A percentile compares a stretch with the other conserved stretches of the same genome.
Conservation (phyloP, 2,113 vertebrate species). For the Tupaia tana region DNA sequence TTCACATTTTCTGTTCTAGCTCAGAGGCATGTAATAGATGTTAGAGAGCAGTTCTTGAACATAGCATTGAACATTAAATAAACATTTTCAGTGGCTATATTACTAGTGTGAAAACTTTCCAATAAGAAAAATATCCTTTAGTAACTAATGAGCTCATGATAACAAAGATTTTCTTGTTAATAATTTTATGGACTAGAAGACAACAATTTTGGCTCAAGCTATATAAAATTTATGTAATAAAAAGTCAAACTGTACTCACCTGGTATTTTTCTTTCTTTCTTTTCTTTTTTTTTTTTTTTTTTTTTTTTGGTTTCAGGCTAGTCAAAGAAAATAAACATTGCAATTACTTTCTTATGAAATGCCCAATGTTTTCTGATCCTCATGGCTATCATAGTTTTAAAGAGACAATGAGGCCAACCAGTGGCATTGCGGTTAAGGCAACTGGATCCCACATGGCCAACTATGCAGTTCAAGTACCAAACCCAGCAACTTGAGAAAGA, state of each 20-base stretch:
- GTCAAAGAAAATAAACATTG: constrained; percentile 15
- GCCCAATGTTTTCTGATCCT: not conserved
- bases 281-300: not conserved
- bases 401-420: not conserved
- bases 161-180: not conserved
- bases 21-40: not conserved
- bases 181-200: constrained; percentile 2
- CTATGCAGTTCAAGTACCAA: too few relatives aligned
- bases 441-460: too few relatives aligned
- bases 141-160: not conserved
- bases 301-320: not conserved
- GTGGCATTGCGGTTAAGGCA: too few relatives aligned
- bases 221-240: not conserved
- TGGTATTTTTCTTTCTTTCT: not conserved
- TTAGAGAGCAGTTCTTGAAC: constrained; percentile 39
- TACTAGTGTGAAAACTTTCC: not conserved
- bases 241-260: not conserved
- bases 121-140: constrained; percentile 39
- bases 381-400: not conserved
- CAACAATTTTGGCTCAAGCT: not conserved
- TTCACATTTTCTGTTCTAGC: constrained; percentile 34
- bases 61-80: constrained; percentile 16
- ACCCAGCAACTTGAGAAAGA: too few relatives aligned
- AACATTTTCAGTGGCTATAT: not conserved
- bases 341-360: constrained; percentile 47